Conservation (phyloP, 2,888 invertebrate species). For the Onthophagus sagittarius region DNA sequence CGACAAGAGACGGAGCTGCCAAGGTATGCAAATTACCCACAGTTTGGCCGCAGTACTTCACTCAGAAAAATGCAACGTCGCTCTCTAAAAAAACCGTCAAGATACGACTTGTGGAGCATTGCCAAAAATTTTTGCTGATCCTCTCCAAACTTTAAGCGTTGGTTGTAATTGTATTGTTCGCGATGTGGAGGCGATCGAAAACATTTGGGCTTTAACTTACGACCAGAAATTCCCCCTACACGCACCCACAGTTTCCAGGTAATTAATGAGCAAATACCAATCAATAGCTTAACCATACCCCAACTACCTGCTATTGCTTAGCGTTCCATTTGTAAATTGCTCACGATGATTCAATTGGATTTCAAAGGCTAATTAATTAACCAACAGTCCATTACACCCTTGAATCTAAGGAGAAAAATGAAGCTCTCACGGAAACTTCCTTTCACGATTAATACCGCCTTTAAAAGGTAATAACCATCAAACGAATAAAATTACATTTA, state of each 20-base stretch:
- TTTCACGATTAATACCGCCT: background rate
- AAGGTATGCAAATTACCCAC: slow-evolving; percentile 7
- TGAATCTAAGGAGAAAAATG: background rate
- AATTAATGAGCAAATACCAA: background rate
- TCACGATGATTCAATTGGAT: background rate
- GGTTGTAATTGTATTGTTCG: background rate
- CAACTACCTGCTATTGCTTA: background rate
- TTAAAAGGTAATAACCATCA: no score
- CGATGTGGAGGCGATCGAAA: background rate
- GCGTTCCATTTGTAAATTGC: background rate
- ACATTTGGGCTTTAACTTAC: background rate
- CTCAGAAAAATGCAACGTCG: slow-evolving; percentile 6
- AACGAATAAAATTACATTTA: no score
- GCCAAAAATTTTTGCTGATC: slow-evolving; percentile 1
- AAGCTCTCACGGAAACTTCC: background rate
- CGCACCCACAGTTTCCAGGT: background rate
- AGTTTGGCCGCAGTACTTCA: slow-evolving; percentile 3
- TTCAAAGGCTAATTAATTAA: background rate
- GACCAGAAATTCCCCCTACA: background rate
- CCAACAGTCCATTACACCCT: background rate
- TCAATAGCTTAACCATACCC: background rate
- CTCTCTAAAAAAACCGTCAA: background rate
- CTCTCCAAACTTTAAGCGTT: background rate
- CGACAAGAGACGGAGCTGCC: background rate
- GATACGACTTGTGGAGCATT: slow-evolving; percentile 4